phyloP scores from a whole-genome alignment of 2,888 invertebrate genomes.

The Caenorhabditis sinica region DNA sequence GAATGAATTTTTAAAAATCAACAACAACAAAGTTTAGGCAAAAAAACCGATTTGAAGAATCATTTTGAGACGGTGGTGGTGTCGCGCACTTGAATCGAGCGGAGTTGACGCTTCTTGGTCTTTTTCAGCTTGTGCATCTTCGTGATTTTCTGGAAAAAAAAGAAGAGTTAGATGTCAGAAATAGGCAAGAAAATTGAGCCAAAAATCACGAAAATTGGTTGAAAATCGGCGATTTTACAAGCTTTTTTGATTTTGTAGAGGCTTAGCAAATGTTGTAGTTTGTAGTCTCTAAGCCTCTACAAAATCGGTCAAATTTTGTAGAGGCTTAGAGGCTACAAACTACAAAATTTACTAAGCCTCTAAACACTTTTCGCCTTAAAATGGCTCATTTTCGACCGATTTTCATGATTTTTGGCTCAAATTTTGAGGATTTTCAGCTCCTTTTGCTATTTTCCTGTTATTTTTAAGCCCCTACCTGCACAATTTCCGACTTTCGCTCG shows the following conservation, averaged over 20 bases:
- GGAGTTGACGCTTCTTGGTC: conserved; percentile 38
- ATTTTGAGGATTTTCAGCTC: too few species aligned
- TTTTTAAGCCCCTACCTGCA: conserved; percentile 68
- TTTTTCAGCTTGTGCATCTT: conserved; percentile 48
- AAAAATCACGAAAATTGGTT: not conserved
- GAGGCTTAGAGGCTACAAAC: not conserved
- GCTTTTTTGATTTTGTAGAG: not conserved
- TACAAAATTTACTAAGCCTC: too few species aligned
- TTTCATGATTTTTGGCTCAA: not conserved
- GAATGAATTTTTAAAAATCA: not conserved
- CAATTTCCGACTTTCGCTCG: conserved; percentile 80
- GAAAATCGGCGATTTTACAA: not conserved
- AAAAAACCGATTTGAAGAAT: conserved; percentile 3
- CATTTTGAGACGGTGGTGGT: conserved; percentile 60
- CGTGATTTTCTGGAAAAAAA: too few species aligned
- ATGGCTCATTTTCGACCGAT: too few species aligned
- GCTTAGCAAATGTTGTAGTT: not conserved
- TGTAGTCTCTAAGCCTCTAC: not conserved
- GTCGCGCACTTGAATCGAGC: conserved; percentile 80
- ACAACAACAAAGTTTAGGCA: too few species aligned
- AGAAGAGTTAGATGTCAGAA: too few species aligned
- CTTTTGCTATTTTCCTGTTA: too few species aligned
- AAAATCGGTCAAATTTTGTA: not conserved
- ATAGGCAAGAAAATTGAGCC: too few species aligned
- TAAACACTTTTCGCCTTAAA: not conserved